Conservation (phyloP, 2,888 invertebrate species). For the Quadroppia sp. region DNA sequence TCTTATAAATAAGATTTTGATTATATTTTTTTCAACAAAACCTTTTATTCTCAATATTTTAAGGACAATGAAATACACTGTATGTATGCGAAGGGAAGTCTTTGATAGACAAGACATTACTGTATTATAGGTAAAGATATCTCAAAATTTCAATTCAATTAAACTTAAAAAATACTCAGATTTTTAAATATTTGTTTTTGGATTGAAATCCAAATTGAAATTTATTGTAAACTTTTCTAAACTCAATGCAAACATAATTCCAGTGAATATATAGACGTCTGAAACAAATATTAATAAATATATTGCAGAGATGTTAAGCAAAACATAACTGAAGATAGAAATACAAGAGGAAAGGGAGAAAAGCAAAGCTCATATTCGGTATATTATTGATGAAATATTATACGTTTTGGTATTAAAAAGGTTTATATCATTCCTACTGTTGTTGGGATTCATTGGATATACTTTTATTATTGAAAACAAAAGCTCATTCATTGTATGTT, state of each 20-base stretch:
- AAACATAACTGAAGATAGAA: slow-evolving; percentile 4
- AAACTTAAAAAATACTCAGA: background rate
- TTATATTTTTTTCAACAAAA: background rate
- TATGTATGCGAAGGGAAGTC: no score
- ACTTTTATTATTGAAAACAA: slow-evolving; percentile 5
- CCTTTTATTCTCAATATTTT: no score
- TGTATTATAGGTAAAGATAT: background rate
- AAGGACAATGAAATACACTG: no score
- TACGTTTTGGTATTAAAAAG: slow-evolving; percentile 24
- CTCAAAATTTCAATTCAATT: background rate
- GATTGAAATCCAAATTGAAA: background rate
- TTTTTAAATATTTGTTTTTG: slow-evolving; percentile 14
- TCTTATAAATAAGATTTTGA: background rate
- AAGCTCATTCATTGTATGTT: background rate
- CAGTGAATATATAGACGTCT: background rate
- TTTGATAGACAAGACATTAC: no score
- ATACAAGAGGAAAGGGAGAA: background rate
- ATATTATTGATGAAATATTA: slow-evolving; percentile 10
- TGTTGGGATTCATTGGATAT: slow-evolving; percentile 5
- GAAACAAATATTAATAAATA: background rate
- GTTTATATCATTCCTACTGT: slow-evolving; percentile 18
- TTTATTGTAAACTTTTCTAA: background rate
- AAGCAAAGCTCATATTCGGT: background rate
- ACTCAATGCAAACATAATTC: background rate
- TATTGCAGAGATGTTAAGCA: background rate